Evolutionary conservation across 2,888 invertebrate species (phyloP), one percentile per base, ranked within the genome.

Genomic region (Colletes collaris): DNA sequence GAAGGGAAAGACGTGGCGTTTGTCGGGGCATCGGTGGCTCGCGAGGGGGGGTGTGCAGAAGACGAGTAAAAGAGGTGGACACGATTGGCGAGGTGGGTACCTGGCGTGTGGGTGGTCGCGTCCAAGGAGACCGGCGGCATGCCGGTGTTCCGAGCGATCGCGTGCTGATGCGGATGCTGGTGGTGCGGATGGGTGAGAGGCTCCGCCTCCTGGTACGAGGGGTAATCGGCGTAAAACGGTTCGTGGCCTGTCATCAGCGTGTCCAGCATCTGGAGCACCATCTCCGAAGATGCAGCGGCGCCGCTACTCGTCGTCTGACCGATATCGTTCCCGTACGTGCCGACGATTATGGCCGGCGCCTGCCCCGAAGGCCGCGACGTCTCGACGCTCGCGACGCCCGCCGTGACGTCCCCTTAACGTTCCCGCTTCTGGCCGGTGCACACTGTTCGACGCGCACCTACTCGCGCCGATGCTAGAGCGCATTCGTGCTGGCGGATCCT

Each of bases 251-350:
- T 93, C 86, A 93, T 93, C 90, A 95, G 94, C 87, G 94, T 94
- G 92, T 95, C 95, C 91, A 96, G 94, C 95, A 96, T 96, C 93
- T 96, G 96, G 92, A 96, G 95, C 93, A 96, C 96, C 96, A 96
- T 96, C 93, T 94, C 94, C 93, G 95, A 94, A 93, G 94, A 93
- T 69, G 80, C 83, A 72, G 81, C 74, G 80, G 81, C 56, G 67
- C 64, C 80, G 87, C 55, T 82, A 66, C 78, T 67, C 65, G 83
- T 68, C 76, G 58, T 52, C 79, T 84, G 79, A 53, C 66, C 76
- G 78, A 83, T 69, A 59, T 86, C 78, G 79, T 84, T 83, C 37
- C 82, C 81, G 86, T 89, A 89, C 69, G 87, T 70, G 75, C 87
- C 89, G 87, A 89, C 87, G 84, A 87, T 82, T 75, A 90, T 86